These are phyloP conservation scores for Anabacerthia variegaticeps DNA, from an alignment of 2,797 vertebrate genomes.

Conservation along the genomic window DNA sequence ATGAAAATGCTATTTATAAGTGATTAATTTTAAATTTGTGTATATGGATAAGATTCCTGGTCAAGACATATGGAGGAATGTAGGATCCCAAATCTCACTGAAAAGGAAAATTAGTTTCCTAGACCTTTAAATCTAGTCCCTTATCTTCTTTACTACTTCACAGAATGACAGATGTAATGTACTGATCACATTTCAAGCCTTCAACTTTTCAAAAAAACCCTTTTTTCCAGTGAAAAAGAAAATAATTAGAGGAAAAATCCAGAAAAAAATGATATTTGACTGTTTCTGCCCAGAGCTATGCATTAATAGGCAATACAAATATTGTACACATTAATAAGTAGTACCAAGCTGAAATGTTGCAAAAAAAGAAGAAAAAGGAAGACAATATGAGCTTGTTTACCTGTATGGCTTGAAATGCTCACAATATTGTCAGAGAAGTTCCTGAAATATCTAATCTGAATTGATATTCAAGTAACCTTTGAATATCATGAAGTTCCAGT, in stretches of 20 bases:
- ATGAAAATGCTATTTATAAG: not conserved
- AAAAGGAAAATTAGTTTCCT: not conserved
- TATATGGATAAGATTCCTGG: not conserved
- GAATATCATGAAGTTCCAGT: not conserved
- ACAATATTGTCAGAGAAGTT: not conserved
- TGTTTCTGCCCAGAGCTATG: not conserved
- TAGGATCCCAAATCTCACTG: not conserved
- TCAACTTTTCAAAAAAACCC: not conserved
- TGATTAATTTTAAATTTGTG: not conserved
- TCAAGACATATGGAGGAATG: not conserved
- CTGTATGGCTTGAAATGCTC: not conserved
- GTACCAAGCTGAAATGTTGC: not conserved
- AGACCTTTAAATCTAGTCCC: not conserved
- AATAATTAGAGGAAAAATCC: constrained; percentile 1
- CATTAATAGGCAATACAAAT: constrained; percentile 10
- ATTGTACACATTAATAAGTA: not conserved
- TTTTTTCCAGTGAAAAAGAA: not conserved
- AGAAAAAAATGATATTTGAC: not conserved
- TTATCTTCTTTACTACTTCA: not conserved
- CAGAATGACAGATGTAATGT: not conserved
- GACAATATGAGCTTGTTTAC: not conserved
- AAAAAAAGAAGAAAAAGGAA: not conserved
- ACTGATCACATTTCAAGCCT: not conserved
- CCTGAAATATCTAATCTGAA: not conserved
- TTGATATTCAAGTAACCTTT: not conserved